Evolutionary conservation across 2,888 invertebrate species (phyloP).

Genomic region (Cephus pulcher): DNA sequence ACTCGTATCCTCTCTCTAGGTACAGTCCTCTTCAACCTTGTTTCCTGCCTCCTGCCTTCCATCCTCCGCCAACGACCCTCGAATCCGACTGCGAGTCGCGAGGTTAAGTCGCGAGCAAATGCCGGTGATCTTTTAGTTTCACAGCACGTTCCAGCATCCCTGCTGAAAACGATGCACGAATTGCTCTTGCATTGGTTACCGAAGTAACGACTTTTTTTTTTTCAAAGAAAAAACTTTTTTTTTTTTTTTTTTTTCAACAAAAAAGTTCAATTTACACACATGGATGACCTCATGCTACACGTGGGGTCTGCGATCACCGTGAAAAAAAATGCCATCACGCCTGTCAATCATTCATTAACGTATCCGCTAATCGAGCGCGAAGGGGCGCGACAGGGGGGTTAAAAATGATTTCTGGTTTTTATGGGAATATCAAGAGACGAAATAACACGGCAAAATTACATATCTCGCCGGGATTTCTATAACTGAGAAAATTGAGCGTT

Average conservation of each 20-base stretch:
- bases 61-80: not conserved
- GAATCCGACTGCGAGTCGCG: not conserved
- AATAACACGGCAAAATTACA: not conserved
- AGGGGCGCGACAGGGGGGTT: not conserved
- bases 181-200: too few relatives aligned
- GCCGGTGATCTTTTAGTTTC: not conserved
- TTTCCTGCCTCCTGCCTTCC: not conserved
- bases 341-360: not conserved
- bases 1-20: slow-evolving; percentile 9
- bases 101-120: not conserved
- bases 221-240: too few relatives aligned
- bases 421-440: not conserved
- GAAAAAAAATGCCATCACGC: not conserved
- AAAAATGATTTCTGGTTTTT: not conserved
- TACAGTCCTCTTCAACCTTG: not conserved
- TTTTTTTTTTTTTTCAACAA: not conserved
- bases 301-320: not conserved
- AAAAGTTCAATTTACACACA: not conserved
- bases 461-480: not conserved
- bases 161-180: too few relatives aligned
- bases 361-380: not conserved
- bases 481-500: not conserved
- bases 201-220: too few relatives aligned
- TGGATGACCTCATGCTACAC: not conserved
- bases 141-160: too few relatives aligned